phyloP scores from a whole-genome alignment of 2,888 invertebrate species.

The Dusona sp. region DNA sequence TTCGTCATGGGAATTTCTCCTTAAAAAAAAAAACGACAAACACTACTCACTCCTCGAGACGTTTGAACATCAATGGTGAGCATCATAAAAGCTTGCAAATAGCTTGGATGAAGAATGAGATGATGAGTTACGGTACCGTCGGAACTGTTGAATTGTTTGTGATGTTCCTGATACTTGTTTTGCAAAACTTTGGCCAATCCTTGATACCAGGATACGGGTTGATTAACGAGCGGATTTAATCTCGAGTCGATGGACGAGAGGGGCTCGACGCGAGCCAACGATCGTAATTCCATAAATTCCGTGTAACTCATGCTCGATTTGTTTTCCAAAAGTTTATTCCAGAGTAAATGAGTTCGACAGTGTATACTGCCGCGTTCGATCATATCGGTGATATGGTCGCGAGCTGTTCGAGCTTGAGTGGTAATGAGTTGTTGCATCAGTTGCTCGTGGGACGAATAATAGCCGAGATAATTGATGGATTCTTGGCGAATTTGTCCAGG shows the following conservation, averaged over 20 bases:
- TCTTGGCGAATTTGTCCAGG: conserved; percentile 86
- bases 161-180: conserved; percentile 87
- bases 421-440: conserved; percentile 88
- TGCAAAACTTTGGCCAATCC: conserved; percentile 87
- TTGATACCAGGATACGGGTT: conserved; percentile 89
- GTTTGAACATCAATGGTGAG: conserved; percentile 87
- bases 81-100: conserved; percentile 89
- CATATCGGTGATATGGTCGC: conserved; percentile 87
- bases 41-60: conserved; percentile 86
- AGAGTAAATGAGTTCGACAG: conserved; percentile 89
- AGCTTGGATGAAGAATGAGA: conserved; percentile 88
- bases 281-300: conserved; percentile 89
- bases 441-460: conserved; percentile 89
- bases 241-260: conserved; percentile 87
- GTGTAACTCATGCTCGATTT: conserved; percentile 86
- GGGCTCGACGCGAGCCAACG: conserved; percentile 87
- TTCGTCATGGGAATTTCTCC: neutral
- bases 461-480: conserved; percentile 89
- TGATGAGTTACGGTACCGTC: conserved; percentile 88
- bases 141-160: conserved; percentile 86
- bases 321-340: conserved; percentile 88
- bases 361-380: conserved; percentile 88
- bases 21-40: neutral
- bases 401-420: conserved; percentile 86
- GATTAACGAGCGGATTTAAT: conserved; percentile 87